Conservation (phyloP, 2,888 invertebrate species). For the Cancer borealis region DNA sequence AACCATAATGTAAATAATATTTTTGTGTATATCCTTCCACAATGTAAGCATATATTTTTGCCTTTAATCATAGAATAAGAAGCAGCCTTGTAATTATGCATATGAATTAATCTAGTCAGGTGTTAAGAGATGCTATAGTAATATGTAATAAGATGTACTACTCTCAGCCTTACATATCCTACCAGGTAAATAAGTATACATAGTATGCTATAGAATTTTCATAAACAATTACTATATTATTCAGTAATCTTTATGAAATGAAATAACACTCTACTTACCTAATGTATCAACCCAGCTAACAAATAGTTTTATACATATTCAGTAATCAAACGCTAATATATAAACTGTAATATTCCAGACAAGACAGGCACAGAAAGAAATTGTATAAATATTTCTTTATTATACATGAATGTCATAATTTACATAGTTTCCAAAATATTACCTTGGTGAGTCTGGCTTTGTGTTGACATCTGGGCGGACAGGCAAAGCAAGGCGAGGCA, state of each 20-base stretch:
- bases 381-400: slow-evolving; percentile 68
- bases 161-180: background rate
- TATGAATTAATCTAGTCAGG: background rate
- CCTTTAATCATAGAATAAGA: background rate
- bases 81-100: background rate
- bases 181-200: background rate
- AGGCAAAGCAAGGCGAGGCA: background rate
- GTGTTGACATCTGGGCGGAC: slow-evolving; percentile 14
- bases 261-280: background rate
- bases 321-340: background rate
- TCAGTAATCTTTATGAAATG: background rate
- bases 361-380: background rate
- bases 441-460: slow-evolving; percentile 48
- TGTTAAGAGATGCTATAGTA: background rate
- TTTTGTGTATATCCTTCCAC: background rate
- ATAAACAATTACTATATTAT: background rate
- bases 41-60: background rate
- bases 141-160: background rate
- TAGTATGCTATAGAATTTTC: background rate
- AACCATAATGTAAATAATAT: background rate
- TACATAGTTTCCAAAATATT: slow-evolving; percentile 61
- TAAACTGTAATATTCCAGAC: background rate
- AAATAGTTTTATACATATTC: background rate
- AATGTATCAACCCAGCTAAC: background rate
- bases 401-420: slow-evolving; percentile 69